A percentile compares a stretch with the other conserved stretches of the same genome.
These are phyloP conservation scores for Drosophila affinis DNA, from an alignment of 2,888 invertebrate genomes.

Conservation along the genomic window DNA sequence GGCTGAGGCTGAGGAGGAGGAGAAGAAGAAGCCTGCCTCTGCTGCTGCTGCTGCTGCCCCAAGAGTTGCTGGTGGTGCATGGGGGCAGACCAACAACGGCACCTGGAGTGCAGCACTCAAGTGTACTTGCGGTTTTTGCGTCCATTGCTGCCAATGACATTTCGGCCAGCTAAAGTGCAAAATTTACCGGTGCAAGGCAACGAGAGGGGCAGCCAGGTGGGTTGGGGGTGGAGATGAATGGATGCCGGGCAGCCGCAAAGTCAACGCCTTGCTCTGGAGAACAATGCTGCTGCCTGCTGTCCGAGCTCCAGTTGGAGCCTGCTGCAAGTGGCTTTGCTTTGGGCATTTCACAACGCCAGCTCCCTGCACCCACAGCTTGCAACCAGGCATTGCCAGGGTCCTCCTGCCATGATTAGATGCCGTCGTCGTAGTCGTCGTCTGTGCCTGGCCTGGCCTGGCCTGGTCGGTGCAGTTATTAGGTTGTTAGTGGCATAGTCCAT, in stretches of 20 bases:
- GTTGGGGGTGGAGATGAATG: slow-evolving; percentile 27
- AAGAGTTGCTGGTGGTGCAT: too few species aligned
- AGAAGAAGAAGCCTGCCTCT: neutral
- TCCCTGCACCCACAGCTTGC: neutral
- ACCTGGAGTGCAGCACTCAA: slow-evolving; percentile 81
- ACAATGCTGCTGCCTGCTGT: slow-evolving; percentile 74
- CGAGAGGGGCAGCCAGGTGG: slow-evolving; percentile 3
- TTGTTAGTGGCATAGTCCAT: slow-evolving; percentile 79
- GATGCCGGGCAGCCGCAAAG: slow-evolving; percentile 41
- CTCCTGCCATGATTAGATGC: slow-evolving; percentile 71
- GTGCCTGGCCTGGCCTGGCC: slow-evolving; percentile 49
- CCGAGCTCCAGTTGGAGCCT: slow-evolving; percentile 32
- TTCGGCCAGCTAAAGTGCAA: slow-evolving; percentile 82
- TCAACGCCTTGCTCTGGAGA: slow-evolving; percentile 67
- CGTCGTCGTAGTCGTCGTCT: slow-evolving; percentile 59
- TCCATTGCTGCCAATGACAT: slow-evolving; percentile 82
- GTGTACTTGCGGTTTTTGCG: slow-evolving; percentile 81
- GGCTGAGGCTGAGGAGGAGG: slow-evolving; percentile 41
- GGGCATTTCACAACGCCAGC: slow-evolving; percentile 57
- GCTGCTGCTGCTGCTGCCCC: too few species aligned
- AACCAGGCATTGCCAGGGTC: neutral
- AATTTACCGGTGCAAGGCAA: slow-evolving; percentile 76
- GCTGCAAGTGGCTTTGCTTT: slow-evolving; percentile 79
- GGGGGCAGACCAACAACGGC: slow-evolving; percentile 61
- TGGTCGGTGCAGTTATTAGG: slow-evolving; percentile 76